A percentile compares a stretch with the other conserved stretches of the same genome.
These are phyloP conservation scores for Rhinophrynus dorsalis DNA, from an alignment of 2,797 vertebrate genomes.

Conservation along the genomic window DNA sequence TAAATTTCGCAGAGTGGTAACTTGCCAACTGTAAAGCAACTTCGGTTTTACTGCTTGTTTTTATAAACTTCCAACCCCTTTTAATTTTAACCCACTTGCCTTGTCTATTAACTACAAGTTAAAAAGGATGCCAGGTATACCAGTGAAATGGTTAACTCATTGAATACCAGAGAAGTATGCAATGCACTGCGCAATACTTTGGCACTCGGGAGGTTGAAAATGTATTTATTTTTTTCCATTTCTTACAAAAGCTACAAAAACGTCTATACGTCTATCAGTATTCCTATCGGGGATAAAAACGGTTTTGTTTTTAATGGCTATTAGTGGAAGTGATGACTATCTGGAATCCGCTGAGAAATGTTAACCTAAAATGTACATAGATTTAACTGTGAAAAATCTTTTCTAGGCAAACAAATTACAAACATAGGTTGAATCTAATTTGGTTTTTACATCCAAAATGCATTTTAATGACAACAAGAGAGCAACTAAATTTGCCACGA, in stretches of 20 bases:
- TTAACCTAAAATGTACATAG: neutral
- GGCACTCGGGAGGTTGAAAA: too few relatives aligned
- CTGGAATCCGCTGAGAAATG: neutral
- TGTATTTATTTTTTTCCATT: too few relatives aligned
- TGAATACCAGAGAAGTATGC: too few relatives aligned
- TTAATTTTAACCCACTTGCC: conserved; percentile 64
- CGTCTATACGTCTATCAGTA: neutral
- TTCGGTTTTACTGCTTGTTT: conserved; percentile 64
- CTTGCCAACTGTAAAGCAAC: conserved; percentile 67
- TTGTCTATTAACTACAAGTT: conserved; percentile 64
- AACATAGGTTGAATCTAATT: neutral
- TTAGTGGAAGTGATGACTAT: neutral
- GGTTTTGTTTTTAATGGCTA: neutral
- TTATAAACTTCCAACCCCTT: conserved; percentile 70
- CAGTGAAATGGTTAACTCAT: too few relatives aligned
- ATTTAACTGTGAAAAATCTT: neutral
- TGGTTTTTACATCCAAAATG: neutral
- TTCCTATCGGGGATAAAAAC: neutral
- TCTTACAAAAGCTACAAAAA: conserved; percentile 35
- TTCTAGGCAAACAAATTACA: neutral
- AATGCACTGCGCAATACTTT: too few relatives aligned
- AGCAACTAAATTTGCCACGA: conserved; percentile 16
- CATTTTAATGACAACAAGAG: conserved; percentile 21
- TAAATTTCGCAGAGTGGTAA: conserved; percentile 63
- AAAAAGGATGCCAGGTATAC: conserved; percentile 54